Evolutionary conservation across 2,888 invertebrate species (phyloP), one percentile per base, ranked within the genome.

Genomic region (Alloplasta piceator): DNA sequence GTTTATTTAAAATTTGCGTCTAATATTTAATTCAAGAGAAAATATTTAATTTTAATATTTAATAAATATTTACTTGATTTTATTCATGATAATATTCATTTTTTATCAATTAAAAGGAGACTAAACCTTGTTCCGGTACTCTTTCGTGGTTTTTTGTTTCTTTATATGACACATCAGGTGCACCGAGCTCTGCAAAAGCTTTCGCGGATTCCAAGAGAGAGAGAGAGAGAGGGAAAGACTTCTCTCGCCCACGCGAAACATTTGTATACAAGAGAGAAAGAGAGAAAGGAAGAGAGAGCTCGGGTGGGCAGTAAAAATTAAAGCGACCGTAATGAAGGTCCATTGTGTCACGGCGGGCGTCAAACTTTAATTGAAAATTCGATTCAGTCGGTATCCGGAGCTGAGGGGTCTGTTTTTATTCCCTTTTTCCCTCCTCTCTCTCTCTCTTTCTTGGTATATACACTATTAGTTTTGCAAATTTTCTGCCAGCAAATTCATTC

Each of bases 291-390:
- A 64, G 46, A 36, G 48, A 61, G 58, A 46, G 46, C 67, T 68
- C 81, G 43, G 52, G 52, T 48, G 61, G 76, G 78, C 80, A 78
- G 55, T 77, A 75, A 82, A 80, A 79, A 86, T 85, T 84, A 85
- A 85, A 87, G 78, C 86, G 84, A 67, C 83, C 84, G 82, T 87
- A 86, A 87, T 86, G 86, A 86, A 85, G 86, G 87, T 77, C 84
- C 85, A 86, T 86, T 87, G 86, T 88, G 86, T 87, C 87, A 86
- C 86, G 87, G 82, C 82, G 83, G 78, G 83, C 84, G 84, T 84
- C 84, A 82, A 83, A 85, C 78, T 84, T 84, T 84, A 86, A 86
- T 86, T 84, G 85, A 84, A 86, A 85, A 85, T 85, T 86, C 85
- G 86, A 85, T 82, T 82, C 86, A 85, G 84, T 78, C 83, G 83